phyloP scores from a whole-genome alignment of 1,140 invertebrate genomes.

The Diploscapter pachys region DNA sequence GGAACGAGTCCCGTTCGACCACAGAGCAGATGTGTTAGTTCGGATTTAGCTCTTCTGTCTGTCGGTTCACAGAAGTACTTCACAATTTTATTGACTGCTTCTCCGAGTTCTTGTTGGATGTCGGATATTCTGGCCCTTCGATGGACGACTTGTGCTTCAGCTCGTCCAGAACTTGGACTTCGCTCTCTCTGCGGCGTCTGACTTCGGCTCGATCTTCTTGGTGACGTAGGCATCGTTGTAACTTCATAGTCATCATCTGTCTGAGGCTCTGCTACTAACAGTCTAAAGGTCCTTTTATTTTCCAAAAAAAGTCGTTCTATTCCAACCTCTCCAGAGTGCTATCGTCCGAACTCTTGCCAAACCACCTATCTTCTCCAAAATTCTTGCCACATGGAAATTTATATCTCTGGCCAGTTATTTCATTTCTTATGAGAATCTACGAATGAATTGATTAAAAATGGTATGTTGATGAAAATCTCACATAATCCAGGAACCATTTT shows the following conservation, averaged over 20 bases:
- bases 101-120: conserved; percentile 67
- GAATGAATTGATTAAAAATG: too few relatives aligned
- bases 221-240: not conserved
- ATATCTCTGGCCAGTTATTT: conserved; percentile 55
- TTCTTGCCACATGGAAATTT: conserved; percentile 84
- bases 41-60: conserved; percentile 65
- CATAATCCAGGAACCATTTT: conserved; percentile 91
- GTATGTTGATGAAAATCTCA: conserved; percentile 59
- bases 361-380: conserved; percentile 2
- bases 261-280: conserved; percentile 78
- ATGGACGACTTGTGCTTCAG: conserved; percentile 3
- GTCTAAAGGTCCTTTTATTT: conserved; percentile 60
- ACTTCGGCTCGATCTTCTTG: conserved; percentile 22
- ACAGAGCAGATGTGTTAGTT: conserved; percentile 85
- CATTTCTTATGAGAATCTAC: conserved; percentile 34
- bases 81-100: conserved; percentile 91
- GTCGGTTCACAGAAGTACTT: conserved; percentile 30
- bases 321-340: conserved; percentile 76
- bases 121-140: conserved; percentile 55
- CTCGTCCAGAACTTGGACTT: conserved; percentile 29
- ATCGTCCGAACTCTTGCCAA: conserved; percentile 81
- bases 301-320: not conserved
- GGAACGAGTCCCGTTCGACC: conserved; percentile 88
- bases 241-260: conserved; percentile 23
- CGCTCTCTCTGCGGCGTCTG: conserved; percentile 36